phyloP scores from a whole-genome alignment of 2,888 invertebrate species.

The Argyresthia goedartella region DNA sequence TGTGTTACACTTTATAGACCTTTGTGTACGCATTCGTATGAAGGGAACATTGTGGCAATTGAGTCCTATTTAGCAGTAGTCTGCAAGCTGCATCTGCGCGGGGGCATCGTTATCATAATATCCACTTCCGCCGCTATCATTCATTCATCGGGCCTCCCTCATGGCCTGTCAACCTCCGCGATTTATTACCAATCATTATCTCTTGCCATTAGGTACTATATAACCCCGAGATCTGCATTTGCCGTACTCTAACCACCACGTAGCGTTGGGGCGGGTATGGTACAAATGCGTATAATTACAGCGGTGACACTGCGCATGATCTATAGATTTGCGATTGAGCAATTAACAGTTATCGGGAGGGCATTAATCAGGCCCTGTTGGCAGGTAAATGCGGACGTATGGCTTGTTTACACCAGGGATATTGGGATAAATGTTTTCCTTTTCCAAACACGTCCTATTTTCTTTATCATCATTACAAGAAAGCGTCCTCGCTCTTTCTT shows the following conservation, averaged over 20 bases:
- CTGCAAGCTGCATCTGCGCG: not conserved
- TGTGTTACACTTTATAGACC: conserved; percentile 10
- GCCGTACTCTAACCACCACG: not conserved
- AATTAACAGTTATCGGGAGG: conserved; percentile 23
- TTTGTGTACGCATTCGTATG: conserved; percentile 24
- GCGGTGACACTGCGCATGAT: conserved; percentile 20
- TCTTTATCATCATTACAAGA: too few relatives aligned
- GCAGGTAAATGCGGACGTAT: conserved; percentile 4
- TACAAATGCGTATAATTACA: conserved; percentile 13
- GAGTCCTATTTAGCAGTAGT: conserved; percentile 9
- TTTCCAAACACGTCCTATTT: too few relatives aligned
- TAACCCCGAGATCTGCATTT: conserved; percentile 21
- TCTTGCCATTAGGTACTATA: conserved; percentile 30
- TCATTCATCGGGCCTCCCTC: conserved; percentile 18
- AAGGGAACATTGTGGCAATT: conserved; percentile 20
- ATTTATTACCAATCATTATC: conserved; percentile 43
- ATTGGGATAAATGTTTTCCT: too few relatives aligned
- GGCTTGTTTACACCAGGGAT: too few relatives aligned
- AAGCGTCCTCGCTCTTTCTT: too few relatives aligned
- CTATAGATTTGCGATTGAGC: conserved; percentile 23
- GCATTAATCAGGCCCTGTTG: conserved; percentile 34
- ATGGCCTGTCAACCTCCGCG: conserved; percentile 29
- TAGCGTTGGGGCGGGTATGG: conserved; percentile 7
- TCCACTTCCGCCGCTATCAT: conserved; percentile 43
- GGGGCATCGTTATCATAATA: conserved; percentile 32